These are phyloP conservation scores for Epinotia demarniana DNA, from an alignment of 2,888 invertebrate species.

Conservation along the genomic window DNA sequence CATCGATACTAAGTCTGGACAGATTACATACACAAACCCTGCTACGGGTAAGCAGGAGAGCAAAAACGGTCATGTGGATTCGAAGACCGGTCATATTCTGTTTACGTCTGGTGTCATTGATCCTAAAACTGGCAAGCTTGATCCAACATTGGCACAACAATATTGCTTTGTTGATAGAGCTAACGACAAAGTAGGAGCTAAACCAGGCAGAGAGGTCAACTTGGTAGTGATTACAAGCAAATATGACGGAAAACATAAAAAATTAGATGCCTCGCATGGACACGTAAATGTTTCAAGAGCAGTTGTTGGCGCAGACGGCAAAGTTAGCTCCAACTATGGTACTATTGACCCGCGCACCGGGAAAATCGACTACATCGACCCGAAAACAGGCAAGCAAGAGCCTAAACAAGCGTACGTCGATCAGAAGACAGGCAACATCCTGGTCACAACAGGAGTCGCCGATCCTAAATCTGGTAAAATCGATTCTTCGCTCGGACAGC, in stretches of 20 bases:
- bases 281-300: slow-evolving; percentile 86
- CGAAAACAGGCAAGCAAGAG: slow-evolving; percentile 87
- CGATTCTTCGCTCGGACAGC: slow-evolving; percentile 87
- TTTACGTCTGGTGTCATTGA: slow-evolving; percentile 86
- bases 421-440: slow-evolving; percentile 87
- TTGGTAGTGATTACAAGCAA: slow-evolving; percentile 86
- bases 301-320: slow-evolving; percentile 83
- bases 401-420: slow-evolving; percentile 88
- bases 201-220: slow-evolving; percentile 82
- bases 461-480: slow-evolving; percentile 88
- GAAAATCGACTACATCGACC: slow-evolving; percentile 86
- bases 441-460: slow-evolving; percentile 85
- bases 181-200: slow-evolving; percentile 78
- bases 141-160: slow-evolving; percentile 87
- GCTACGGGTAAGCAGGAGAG: slow-evolving; percentile 87
- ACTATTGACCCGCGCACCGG: slow-evolving; percentile 87
- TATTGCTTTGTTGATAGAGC: slow-evolving; percentile 87
- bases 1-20: slow-evolving; percentile 88
- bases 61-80: slow-evolving; percentile 87
- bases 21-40: slow-evolving; percentile 85
- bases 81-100: slow-evolving; percentile 87
- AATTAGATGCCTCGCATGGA: slow-evolving; percentile 76
- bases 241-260: slow-evolving; percentile 85
- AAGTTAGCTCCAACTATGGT: slow-evolving; percentile 86
- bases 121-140: slow-evolving; percentile 87